Evolutionary conservation across 2,888 invertebrate genomes (phyloP).

Genomic region (Mythimna pallens): DNA sequence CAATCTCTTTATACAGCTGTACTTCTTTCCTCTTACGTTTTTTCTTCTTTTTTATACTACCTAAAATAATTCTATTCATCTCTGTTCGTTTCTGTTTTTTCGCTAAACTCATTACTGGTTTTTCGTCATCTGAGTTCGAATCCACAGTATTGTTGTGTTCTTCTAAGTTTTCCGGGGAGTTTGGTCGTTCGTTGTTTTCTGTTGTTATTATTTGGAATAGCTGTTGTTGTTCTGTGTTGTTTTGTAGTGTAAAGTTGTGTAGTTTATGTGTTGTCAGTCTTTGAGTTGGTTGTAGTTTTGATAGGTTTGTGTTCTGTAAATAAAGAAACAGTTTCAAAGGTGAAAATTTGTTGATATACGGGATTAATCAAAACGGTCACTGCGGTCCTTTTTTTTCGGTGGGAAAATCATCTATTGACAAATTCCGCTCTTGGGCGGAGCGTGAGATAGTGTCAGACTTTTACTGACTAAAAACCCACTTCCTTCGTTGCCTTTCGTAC

Average conservation of each 20-base stretch:
- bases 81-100: background rate
- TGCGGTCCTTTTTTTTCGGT: no score
- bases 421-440: no score
- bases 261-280: constrained; percentile 38
- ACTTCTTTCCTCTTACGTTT: constrained; percentile 40
- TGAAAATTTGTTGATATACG: no score
- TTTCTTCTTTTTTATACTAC: constrained; percentile 22
- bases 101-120: background rate
- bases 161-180: background rate
- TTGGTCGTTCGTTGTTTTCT: background rate
- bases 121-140: constrained; percentile 54
- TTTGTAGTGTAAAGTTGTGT: constrained; percentile 29
- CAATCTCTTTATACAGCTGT: constrained; percentile 73
- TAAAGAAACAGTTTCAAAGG: background rate
- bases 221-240: background rate
- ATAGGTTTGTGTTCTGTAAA: constrained; percentile 44
- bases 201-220: constrained; percentile 35
- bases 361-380: no score
- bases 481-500: no score
- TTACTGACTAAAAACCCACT: no score
- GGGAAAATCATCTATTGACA: no score
- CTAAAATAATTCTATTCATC: constrained; percentile 7
- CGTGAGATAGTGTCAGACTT: no score
- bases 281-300: constrained; percentile 16
- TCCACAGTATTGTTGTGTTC: constrained; percentile 31